Base-by-base conservation (phyloP, 2,888 invertebrate genomes). In the Caenorhabditis angaria region DNA sequence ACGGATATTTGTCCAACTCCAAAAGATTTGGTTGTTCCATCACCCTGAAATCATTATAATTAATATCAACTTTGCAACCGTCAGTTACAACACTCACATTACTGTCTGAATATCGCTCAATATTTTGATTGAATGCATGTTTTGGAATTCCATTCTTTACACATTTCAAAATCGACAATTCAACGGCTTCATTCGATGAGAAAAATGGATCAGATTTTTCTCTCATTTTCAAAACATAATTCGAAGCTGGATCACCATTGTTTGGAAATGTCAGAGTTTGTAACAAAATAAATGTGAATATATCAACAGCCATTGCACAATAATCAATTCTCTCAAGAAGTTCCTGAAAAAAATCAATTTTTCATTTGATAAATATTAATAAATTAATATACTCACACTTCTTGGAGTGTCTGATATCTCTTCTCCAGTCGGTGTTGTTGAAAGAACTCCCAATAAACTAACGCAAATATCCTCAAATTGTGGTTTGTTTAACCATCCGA, bases 1-100 rank as follows among this genome's bases (percentile, higher is more conserved):
- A 83, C 72, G 18, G 82, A 82, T 6, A 77, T 76, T 61, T 85
- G 85, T 10, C 81, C 79, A 12, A 83, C 58, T 22, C 69, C 76
- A 55, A 84, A 85, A 0, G 47, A 28, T 2, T 29, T 20, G 4
- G 72, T 66, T 51, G 54, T 67, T 6, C 71, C 71, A 8, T 62
- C 59, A 12, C 60, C 62, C 61, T 70, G 53, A 58, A 67, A 61
- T 27, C 3, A 5, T 61, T 32, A 14, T 63, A 58, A 63, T 61
- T 20, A 22, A 41, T 62, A 62, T 65, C 55, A 8, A 54, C 27
- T 14, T 59, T 61, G 8, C 61, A 54, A 20, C 55, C 41, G 50
- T 59, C 50, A 20, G 54, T 1, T 27, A 65, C 62, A 12, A 62
- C n/a, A 22, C 1, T 25, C 18, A 27, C 27, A 25, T 28, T 18